Percentiles rank a stretch among this genome's conserved stretches.
Conservation (phyloP, 2,888 invertebrate species). For the Kryphioiulus occultus region DNA sequence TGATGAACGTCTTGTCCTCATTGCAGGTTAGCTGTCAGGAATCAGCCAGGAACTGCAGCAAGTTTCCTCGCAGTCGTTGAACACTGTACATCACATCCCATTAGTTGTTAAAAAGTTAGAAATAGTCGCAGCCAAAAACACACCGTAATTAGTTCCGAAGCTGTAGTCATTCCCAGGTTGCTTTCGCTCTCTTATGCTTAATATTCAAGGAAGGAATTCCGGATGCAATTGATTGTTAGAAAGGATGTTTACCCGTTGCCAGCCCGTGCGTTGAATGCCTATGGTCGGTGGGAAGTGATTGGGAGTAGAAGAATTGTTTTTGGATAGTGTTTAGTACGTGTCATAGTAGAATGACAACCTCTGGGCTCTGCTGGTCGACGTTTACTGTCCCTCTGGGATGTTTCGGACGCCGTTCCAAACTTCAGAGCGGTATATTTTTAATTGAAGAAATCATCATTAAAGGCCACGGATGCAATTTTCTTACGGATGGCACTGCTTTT, state of each 20-base stretch:
- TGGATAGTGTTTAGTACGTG: slow-evolving; percentile 14
- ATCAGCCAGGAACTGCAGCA: neutral
- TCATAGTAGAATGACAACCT: neutral
- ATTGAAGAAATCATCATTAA: slow-evolving; percentile 13
- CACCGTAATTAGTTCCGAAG: slow-evolving; percentile 1
- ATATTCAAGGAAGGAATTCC: slow-evolving; percentile 34
- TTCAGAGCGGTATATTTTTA: neutral
- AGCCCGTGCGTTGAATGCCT: slow-evolving; percentile 8
- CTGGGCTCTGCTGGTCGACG: neutral
- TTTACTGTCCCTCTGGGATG: neutral
- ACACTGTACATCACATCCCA: neutral
- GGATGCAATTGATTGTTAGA: slow-evolving; percentile 28
- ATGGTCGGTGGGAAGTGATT: neutral
- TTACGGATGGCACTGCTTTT: slow-evolving; percentile 24
- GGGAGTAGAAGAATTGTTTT: neutral
- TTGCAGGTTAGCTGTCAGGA: neutral
- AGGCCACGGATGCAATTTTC: slow-evolving; percentile 39
- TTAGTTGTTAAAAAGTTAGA: slow-evolving; percentile 1
- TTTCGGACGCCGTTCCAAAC: neutral
- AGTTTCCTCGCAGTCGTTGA: neutral
- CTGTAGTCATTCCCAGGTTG: slow-evolving; percentile 18
- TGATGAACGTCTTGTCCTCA: neutral
- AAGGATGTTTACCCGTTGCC: slow-evolving; percentile 25
- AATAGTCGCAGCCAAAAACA: neutral
- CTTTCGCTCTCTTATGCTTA: neutral